Evolutionary conservation across 2,113 vertebrate species (phyloP).

Genomic region (Sceloporus tristichus): DNA sequence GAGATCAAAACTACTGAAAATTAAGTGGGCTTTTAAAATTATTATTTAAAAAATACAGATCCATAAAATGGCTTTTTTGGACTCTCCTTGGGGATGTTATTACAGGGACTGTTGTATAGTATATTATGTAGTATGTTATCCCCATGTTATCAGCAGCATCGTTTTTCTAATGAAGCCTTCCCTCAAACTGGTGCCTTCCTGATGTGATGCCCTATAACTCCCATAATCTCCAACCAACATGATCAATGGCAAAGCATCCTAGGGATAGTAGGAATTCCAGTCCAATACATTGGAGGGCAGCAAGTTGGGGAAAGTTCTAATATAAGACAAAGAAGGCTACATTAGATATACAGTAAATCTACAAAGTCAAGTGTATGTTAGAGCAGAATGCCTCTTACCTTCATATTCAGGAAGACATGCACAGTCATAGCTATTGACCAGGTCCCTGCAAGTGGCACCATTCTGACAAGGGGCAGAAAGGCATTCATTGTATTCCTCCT

Average conservation of each 20-base stretch:
- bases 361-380: neutral
- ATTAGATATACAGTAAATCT: neutral
- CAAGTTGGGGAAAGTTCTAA: neutral
- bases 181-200: neutral
- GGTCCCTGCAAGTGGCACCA: slow-evolving; percentile 92
- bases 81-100: too few relatives aligned
- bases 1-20: too few relatives aligned
- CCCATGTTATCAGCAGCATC: neutral
- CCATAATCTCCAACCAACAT: neutral
- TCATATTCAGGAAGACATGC: slow-evolving; percentile 90
- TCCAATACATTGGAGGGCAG: neutral
- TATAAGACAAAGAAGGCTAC: neutral
- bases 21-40: too few relatives aligned
- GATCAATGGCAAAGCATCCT: neutral
- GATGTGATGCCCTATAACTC: too few relatives aligned
- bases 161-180: neutral
- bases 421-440: slow-evolving; percentile 91
- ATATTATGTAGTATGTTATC: neutral
- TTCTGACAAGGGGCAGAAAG: slow-evolving; percentile 95
- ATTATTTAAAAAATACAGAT: too few relatives aligned
- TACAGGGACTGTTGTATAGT: too few relatives aligned
- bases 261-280: neutral
- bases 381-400: slow-evolving; percentile 76
- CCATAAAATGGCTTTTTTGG: too few relatives aligned
- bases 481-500: slow-evolving; percentile 96